These are phyloP conservation scores for Anguilla japonica DNA, from an alignment of 2,113 vertebrate genomes.

Conservation along the genomic window DNA sequence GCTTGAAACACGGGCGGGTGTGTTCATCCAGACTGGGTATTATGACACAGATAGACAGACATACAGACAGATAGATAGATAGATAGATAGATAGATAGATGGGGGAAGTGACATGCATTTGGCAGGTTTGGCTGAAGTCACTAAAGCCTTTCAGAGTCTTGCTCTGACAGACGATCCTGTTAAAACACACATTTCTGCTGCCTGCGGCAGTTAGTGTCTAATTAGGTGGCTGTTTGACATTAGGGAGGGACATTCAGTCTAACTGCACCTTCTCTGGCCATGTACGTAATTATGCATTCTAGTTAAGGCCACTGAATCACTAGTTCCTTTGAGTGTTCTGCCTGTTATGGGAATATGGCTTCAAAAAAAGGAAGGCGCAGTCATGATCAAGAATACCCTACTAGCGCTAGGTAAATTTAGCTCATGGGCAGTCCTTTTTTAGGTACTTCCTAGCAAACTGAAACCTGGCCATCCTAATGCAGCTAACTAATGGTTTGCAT, in stretches of 20 bases:
- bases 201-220: conserved; percentile 37
- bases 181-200: conserved; percentile 11
- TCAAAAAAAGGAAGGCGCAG: too few relatives aligned
- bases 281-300: neutral
- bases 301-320: neutral
- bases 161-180: conserved; percentile 24
- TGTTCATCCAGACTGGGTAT: neutral
- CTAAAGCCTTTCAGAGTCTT: conserved; percentile 10
- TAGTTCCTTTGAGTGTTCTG: too few relatives aligned
- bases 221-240: conserved; percentile 44
- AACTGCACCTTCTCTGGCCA: conserved; percentile 12
- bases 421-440: too few relatives aligned
- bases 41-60: too few relatives aligned
- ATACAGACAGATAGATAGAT: neutral
- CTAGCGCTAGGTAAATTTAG: too few relatives aligned
- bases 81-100: neutral
- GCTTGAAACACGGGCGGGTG: neutral
- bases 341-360: too few relatives aligned
- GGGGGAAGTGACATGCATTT: neutral
- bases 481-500: too few relatives aligned
- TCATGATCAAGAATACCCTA: too few relatives aligned
- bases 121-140: conserved; percentile 19
- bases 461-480: too few relatives aligned
- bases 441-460: too few relatives aligned
- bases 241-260: conserved; percentile 7